Percentiles rank a stretch among this genome's conserved stretches.
Conservation (phyloP, 1,140 invertebrate genomes). For the Plutomurus gul region DNA sequence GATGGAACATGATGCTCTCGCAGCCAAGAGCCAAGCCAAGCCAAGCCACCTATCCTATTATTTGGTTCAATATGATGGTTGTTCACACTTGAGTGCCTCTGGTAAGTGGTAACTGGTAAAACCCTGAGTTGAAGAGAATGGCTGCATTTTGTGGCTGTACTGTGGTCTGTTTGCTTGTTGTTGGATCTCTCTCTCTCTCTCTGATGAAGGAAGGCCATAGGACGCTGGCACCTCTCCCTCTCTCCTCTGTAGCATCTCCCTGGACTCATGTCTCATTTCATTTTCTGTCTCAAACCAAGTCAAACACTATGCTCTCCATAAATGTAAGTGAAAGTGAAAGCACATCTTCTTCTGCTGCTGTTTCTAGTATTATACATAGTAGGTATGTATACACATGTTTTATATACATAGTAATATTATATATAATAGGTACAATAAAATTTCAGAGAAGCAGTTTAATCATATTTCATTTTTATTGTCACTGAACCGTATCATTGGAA, state of each 20-base stretch:
- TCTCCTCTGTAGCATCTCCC: background rate
- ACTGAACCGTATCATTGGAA: slow-evolving; percentile 49
- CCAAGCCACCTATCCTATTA: background rate
- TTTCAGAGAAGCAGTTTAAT: slow-evolving; percentile 11
- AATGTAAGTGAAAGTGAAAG: background rate
- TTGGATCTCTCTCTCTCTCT: no score
- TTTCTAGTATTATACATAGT: background rate
- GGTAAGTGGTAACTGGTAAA: background rate
- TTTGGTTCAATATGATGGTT: background rate
- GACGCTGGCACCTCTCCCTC: no score
- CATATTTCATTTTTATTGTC: slow-evolving; percentile 41
- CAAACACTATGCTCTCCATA: background rate
- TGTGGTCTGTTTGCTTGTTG: no score
- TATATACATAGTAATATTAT: no score
- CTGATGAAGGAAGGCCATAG: no score
- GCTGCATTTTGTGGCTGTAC: background rate
- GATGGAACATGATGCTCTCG: background rate
- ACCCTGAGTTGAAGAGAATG: background rate
- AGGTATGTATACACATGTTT: no score
- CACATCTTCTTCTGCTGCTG: background rate
- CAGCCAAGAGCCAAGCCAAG: background rate
- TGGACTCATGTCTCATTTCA: background rate
- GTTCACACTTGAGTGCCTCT: slow-evolving; percentile 3
- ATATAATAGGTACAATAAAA: slow-evolving; percentile 8
- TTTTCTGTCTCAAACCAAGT: background rate